Base-by-base conservation (phyloP, 2,888 invertebrate species). In the Cyclophora punctaria region DNA sequence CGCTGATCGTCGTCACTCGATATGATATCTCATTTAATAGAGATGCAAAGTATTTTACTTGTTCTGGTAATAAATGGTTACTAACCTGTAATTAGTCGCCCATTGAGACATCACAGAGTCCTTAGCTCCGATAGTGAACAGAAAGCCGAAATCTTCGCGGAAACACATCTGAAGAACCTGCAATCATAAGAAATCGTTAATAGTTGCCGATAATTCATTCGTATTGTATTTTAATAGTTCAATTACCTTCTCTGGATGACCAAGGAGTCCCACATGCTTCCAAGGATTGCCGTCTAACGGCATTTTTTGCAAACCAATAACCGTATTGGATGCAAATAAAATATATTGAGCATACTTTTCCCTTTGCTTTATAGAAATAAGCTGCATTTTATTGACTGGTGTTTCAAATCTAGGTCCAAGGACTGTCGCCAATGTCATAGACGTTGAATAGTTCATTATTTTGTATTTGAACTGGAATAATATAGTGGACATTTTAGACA, bases 211-310 rank as follows among this genome's bases (percentile, higher is more conserved):
- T 20, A 20, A 20, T 20, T 20, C 20, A 20, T 20, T 20, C 20
- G 20, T 20, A 20, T 20, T 20, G 20, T 20, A 20, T 20, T 20
- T 20, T 20, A 20, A 20, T 20, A 20, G 20, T 20, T 20, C 1
- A 7, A 5, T 3, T 69, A 93, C 93, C 80, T 91, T 89, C 48
- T 75, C 69, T 0, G 94, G 93, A 75, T 94, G 94, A 3, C 91
- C 94, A 34, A 92, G 80, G 53, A 92, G 70, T 1, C 89, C 92
- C 0, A 90, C 80, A 59, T 90, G 90, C 63, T 90, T 91, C 82
- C 91, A 94, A 3, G 94, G 95, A 73, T 94, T 95, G 0, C 95
- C 95, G 69, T 94, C 93, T 0, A 93, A 75, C 0, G 94, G 94
- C 66, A 93, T 67, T 55, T 91, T 89, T 69, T 93, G 92, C 33